Evolutionary conservation across 2,888 invertebrate genomes (phyloP), one percentile per base, ranked within the genome.

Genomic region (Agonopterix arenella): DNA sequence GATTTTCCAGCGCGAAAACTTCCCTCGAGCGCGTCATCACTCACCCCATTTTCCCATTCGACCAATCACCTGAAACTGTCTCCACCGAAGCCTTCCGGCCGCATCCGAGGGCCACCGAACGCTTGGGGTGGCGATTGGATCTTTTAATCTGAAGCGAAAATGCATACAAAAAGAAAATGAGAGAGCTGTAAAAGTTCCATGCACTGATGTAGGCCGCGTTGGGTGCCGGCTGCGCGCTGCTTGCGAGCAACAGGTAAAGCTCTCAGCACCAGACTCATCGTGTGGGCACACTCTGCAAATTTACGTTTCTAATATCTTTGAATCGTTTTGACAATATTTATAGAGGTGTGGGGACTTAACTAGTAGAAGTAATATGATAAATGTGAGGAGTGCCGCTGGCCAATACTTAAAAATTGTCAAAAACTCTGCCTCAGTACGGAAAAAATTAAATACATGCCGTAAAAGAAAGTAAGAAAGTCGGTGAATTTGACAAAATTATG

Each of bases 121-220:
- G 61, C 58, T 60, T 63, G 70, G 82, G 81, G 83, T 82, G 84
- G 75, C 76, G 79, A 86, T 85, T 84, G 81, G 86, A 81, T 86
- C 83, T 84, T 85, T 85, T 89, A 89, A 89, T 88, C 85, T 85
- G 80, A 80, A 88, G 85, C 81, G 84, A 78, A 85, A 89, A 88
- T 85, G 88, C 88, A 86, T 77, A 78, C 73, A 84, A 84, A 85
- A 88, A 82, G 79, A 79, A 81, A 80, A 80, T 76, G 76, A 77
- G 69, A 59, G 69, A 67, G 71, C 70, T 71, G 75, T 74, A 74
- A 49, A 79, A 79, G 75, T 69, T 77, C 70, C 75, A 72, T 68
- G 67, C 72, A 68, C 70, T 69, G 70, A 73, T 76, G 70, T 73
- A 68, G 68, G 69, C 69, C 67, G 64, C 65, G 61, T 55, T 28